Conservation (phyloP, 1,140 invertebrate species). For the Carposina sasakii region DNA sequence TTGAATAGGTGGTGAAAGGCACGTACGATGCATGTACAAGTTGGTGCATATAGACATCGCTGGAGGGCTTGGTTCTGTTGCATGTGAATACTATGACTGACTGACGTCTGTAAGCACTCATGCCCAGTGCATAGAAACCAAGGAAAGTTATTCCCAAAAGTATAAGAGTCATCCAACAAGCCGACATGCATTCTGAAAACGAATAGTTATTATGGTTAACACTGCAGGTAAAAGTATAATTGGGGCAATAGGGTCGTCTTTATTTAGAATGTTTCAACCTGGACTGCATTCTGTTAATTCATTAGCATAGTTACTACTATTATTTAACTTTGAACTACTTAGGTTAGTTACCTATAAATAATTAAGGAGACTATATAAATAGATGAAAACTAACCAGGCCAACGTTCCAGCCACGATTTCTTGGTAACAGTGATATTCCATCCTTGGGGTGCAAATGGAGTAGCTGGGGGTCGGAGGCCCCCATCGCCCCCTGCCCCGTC, state of each 20-base stretch:
- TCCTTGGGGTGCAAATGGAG: neutral
- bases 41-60: constrained; percentile 46
- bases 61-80: constrained; percentile 39
- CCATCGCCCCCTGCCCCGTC: constrained; percentile 33
- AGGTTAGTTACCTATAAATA: too few species aligned
- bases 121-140: constrained; percentile 44
- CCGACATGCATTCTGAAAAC: constrained; percentile 52
- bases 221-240: neutral
- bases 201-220: constrained; percentile 6
- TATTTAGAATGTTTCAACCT: neutral
- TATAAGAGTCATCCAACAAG: constrained; percentile 55
- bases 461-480: constrained; percentile 10
- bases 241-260: too few species aligned
- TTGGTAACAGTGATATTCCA: constrained; percentile 40
- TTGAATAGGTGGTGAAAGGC: constrained; percentile 36
- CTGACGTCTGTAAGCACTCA: constrained; percentile 37
- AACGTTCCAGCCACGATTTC: constrained; percentile 39
- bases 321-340: too few species aligned
- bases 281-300: neutral
- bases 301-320: too few species aligned
- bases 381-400: constrained; percentile 38
- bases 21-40: constrained; percentile 33
- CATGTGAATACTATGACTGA: constrained; percentile 39
- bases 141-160: constrained; percentile 49
- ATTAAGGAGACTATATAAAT: too few species aligned